Evolutionary conservation across 1,140 invertebrate genomes (phyloP).

Genomic region (Drosophila tristis): DNA sequence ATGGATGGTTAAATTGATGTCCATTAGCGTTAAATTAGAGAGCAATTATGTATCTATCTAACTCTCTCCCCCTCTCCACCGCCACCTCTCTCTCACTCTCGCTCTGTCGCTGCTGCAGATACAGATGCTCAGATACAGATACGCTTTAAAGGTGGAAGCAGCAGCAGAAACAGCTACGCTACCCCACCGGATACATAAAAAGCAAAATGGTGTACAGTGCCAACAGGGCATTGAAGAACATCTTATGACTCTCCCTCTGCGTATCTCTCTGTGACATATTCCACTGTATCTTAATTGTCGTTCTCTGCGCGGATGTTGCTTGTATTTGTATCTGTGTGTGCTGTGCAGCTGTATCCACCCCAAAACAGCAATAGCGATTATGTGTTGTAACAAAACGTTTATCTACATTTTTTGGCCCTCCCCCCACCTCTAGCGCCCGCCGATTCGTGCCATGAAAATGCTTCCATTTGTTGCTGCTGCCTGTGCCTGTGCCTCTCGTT

Average conservation of each 20-base stretch:
- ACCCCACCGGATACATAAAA: slow-evolving; percentile 35
- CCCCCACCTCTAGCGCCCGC: neutral
- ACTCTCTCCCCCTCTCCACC: neutral
- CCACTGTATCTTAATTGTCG: neutral
- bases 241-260: neutral
- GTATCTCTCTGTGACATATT: slow-evolving; percentile 2
- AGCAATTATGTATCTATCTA: slow-evolving; percentile 62
- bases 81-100: too few species aligned
- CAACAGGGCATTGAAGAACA: slow-evolving; percentile 2
- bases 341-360: slow-evolving; percentile 51
- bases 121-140: slow-evolving; percentile 29
- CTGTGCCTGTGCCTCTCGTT: slow-evolving; percentile 26
- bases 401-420: slow-evolving; percentile 60
- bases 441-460: slow-evolving; percentile 33
- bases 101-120: slow-evolving; percentile 30
- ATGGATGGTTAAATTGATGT: slow-evolving; percentile 65
- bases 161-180: slow-evolving; percentile 4
- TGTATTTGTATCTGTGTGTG: slow-evolving; percentile 37
- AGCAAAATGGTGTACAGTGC: slow-evolving; percentile 3
- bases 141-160: slow-evolving; percentile 36
- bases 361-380: slow-evolving; percentile 56
- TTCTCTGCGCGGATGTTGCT: slow-evolving; percentile 15
- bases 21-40: slow-evolving; percentile 81
- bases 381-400: slow-evolving; percentile 80
- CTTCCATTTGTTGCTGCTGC: slow-evolving; percentile 39